Conservation (phyloP, 2,113 vertebrate species). For the Pomatostomus ruficeps region DNA sequence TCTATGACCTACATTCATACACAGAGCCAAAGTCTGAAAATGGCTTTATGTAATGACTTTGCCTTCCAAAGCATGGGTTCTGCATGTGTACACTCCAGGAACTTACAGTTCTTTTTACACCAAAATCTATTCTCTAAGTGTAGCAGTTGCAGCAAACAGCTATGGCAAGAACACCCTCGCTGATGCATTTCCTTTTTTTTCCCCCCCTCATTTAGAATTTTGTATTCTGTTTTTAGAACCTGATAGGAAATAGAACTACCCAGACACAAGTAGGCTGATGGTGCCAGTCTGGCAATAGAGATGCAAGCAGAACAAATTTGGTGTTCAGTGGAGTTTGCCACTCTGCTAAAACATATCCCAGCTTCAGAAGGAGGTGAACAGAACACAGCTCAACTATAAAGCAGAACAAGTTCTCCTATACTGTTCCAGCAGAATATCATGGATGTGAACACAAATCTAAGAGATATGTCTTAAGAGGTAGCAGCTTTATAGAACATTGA, state of each 20-base stretch:
- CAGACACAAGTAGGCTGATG: background rate
- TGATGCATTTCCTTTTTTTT: background rate
- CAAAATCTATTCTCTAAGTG: background rate
- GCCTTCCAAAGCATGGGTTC: background rate
- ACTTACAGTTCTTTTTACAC: background rate
- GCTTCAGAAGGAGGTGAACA: background rate
- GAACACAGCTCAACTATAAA: background rate
- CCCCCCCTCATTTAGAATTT: background rate
- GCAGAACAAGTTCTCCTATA: background rate
- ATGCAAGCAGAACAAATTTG: background rate
- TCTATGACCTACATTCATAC: background rate
- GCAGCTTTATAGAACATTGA: background rate
- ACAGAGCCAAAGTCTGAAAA: background rate
- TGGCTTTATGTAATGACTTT: background rate
- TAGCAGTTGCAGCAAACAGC: background rate
- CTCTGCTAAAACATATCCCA: background rate
- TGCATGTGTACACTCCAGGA: accelerated
- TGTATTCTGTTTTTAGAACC: background rate
- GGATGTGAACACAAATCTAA: background rate
- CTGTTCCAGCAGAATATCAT: background rate
- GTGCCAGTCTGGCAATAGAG: background rate
- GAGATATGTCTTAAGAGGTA: background rate
- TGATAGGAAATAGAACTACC: background rate
- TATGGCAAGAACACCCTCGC: background rate
- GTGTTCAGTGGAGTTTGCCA: background rate